Percentiles rank a stretch among this genome's conserved stretches.
These are phyloP conservation scores for Petrocephalus microphthalmus DNA, from an alignment of 2,113 vertebrate genomes.

Conservation along the genomic window DNA sequence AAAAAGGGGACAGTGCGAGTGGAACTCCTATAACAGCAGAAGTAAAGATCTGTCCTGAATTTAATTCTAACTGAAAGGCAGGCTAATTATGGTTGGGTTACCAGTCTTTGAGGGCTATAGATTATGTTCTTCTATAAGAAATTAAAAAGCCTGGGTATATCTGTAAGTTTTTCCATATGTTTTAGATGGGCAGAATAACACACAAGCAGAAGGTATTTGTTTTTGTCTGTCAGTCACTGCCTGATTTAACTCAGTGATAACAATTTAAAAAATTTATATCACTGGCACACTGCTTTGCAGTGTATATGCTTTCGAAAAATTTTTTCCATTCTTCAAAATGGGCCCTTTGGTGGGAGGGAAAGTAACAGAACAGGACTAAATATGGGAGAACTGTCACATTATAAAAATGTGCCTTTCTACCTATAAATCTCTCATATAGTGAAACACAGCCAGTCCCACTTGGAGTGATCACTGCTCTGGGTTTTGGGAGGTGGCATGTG, in stretches of 20 bases:
- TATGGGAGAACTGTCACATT: neutral
- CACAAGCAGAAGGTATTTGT: neutral
- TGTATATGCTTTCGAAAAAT: neutral
- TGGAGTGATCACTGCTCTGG: neutral
- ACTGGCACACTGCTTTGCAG: neutral
- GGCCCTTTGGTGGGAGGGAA: neutral
- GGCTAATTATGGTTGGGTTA: neutral
- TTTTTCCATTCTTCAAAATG: neutral
- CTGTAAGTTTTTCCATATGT: neutral
- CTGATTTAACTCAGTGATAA: neutral
- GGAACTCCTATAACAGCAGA: neutral
- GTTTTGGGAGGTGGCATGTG: neutral
- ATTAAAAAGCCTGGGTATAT: neutral
- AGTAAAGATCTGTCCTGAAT: neutral
- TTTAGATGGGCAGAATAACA: neutral
- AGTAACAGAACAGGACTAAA: neutral
- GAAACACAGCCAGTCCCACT: neutral
- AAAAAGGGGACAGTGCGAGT: neutral
- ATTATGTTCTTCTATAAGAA: neutral
- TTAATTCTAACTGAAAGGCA: neutral
- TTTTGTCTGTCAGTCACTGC: neutral
- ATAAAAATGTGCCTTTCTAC: neutral
- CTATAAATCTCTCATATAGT: neutral
- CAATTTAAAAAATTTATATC: neutral
- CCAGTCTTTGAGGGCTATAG: neutral